Conservation (phyloP, 2,888 invertebrate species). For the Sialis fuliginosa region DNA sequence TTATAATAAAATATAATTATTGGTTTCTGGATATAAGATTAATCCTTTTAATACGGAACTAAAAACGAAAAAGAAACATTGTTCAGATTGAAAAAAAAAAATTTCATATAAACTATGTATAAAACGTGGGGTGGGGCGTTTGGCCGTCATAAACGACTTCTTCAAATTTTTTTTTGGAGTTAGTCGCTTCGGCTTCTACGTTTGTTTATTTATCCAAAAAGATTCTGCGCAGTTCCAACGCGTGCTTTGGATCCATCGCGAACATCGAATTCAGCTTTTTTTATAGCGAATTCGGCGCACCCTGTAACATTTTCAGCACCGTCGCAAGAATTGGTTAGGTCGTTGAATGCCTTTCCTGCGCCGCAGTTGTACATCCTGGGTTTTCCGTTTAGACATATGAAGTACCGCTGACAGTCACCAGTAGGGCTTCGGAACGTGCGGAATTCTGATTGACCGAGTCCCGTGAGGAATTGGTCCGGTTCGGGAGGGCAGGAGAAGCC, state of each 20-base stretch:
- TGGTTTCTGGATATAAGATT: no score
- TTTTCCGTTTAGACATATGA: constrained; percentile 53
- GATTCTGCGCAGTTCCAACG: not conserved
- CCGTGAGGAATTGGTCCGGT: constrained; percentile 23
- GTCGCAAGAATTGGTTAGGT: constrained; percentile 51
- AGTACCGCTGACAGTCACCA: constrained; percentile 57
- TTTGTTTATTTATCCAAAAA: not conserved
- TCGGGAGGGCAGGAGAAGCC: constrained; percentile 65
- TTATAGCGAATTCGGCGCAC: constrained; percentile 27
- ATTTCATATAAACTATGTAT: no score
- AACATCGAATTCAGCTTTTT: no score
- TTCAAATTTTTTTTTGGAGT: not conserved
- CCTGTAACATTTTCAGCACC: constrained; percentile 59
- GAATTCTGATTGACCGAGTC: constrained; percentile 27
- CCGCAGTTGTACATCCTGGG: constrained; percentile 64
- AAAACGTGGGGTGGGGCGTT: no score
- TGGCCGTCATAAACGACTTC: no score
- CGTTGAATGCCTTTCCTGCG: constrained; percentile 60
- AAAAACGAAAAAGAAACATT: no score
- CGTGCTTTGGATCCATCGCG: no score
- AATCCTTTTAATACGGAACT: no score
- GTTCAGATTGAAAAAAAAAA: no score
- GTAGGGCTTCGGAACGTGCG: constrained; percentile 35
- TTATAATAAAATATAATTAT: no score
- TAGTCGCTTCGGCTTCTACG: not conserved